phyloP scores from a whole-genome alignment of 2,888 invertebrate species.

The Sminthurides aquaticus region DNA sequence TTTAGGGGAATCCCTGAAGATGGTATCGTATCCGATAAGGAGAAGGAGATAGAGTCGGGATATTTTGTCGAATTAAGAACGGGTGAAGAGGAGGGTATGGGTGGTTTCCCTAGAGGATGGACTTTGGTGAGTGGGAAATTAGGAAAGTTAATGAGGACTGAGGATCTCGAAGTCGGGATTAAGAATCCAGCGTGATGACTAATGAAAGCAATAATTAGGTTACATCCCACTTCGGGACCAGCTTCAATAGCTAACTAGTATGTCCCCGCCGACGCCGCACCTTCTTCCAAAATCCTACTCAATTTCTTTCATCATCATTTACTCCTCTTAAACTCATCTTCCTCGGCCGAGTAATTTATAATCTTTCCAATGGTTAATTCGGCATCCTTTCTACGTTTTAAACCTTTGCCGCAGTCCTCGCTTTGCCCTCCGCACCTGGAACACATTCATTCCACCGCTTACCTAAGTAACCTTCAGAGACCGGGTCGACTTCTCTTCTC shows the following conservation, averaged over 20 bases:
- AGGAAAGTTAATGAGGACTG: not conserved
- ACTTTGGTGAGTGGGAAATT: not conserved
- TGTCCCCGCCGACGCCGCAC: too few relatives aligned
- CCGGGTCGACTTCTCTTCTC: too few relatives aligned
- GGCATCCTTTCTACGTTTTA: too few relatives aligned
- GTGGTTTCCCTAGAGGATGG: not conserved
- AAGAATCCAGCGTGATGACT: slow-evolving; percentile 24
- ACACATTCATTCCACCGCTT: too few relatives aligned
- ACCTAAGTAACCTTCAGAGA: too few relatives aligned
- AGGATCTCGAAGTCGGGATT: not conserved
- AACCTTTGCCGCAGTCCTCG: too few relatives aligned
- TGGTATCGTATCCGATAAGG: not conserved
- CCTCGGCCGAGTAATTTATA: too few relatives aligned
- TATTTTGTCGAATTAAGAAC: not conserved
- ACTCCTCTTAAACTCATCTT: too few relatives aligned
- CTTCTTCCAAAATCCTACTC: not conserved
- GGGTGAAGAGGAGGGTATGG: not conserved
- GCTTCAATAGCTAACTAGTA: not conserved
- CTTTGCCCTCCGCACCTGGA: too few relatives aligned
- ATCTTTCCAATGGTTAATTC: too few relatives aligned
- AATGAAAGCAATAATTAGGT: slow-evolving; percentile 38
- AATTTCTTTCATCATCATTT: not conserved
- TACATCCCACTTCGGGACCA: slow-evolving; percentile 17
- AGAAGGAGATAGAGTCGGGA: not conserved
- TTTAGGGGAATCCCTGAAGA: not conserved